phyloP scores from a whole-genome alignment of 1,140 invertebrate species.

The Saxidomus purpurata region DNA sequence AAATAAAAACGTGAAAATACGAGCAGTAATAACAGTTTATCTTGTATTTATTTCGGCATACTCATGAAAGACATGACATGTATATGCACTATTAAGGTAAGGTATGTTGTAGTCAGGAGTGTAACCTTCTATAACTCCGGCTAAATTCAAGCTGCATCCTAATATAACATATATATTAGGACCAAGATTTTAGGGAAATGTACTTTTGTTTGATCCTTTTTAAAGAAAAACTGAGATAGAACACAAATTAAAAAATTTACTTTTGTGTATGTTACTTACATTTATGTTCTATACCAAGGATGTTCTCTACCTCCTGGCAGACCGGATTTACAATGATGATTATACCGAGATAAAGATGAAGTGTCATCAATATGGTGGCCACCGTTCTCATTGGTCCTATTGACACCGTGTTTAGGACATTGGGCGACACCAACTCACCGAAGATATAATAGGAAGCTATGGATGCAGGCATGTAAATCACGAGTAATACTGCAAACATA shows the following conservation, averaged over 20 bases:
- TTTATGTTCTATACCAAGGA: conserved; percentile 89
- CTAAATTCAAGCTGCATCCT: too few species aligned
- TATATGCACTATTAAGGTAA: background rate
- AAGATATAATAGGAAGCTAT: conserved; percentile 78
- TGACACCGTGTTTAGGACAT: conserved; percentile 78
- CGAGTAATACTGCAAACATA: conserved; percentile 76
- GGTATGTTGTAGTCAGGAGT: too few species aligned
- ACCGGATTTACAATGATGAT: conserved; percentile 87
- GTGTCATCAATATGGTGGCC: conserved; percentile 84
- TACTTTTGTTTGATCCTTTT: too few species aligned
- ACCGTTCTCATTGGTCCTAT: conserved; percentile 53
- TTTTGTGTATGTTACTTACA: conserved; percentile 50
- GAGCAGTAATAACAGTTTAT: background rate
- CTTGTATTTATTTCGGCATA: background rate
- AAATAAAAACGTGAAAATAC: conserved; percentile 80
- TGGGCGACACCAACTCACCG: conserved; percentile 73
- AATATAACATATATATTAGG: too few species aligned
- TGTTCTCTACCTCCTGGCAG: conserved; percentile 90
- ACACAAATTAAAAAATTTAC: too few species aligned
- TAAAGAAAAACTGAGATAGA: too few species aligned
- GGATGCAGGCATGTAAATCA: conserved; percentile 82
- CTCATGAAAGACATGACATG: background rate
- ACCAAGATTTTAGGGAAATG: too few species aligned
- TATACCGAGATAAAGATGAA: conserved; percentile 85
- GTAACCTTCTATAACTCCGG: too few species aligned